Evolutionary conservation across 2,113 vertebrate species (phyloP).

Genomic region (Hippocampus comes): DNA sequence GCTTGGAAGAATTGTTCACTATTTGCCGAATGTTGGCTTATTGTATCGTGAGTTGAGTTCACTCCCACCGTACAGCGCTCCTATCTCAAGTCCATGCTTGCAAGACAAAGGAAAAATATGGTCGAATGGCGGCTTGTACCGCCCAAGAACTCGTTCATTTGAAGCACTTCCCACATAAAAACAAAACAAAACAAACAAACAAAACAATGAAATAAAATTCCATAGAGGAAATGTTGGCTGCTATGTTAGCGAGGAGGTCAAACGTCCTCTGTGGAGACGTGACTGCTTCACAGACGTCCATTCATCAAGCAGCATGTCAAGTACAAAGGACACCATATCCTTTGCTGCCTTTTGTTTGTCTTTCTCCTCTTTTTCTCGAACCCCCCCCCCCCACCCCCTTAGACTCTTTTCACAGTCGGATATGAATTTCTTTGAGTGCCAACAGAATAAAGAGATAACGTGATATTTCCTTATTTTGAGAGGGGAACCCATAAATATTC

Average conservation of each 20-base stretch:
- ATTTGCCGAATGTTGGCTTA: no score
- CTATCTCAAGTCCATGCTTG: no score
- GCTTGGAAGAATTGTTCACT: no score
- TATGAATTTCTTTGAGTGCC: constrained; percentile 46
- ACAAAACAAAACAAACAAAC: constrained; percentile 7
- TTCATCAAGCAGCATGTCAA: constrained; percentile 71
- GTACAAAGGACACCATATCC: constrained; percentile 68
- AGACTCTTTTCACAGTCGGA: constrained; percentile 46
- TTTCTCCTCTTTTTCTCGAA: constrained; percentile 45
- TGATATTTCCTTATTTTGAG: constrained; percentile 35
- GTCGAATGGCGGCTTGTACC: no score
- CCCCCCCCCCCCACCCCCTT: constrained; percentile 1
- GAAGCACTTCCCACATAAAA: no score
- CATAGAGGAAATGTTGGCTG: constrained; percentile 58
- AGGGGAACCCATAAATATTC: constrained; percentile 14
- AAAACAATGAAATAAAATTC: constrained; percentile 61
- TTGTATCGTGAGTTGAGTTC: no score
- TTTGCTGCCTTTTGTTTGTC: constrained; percentile 54
- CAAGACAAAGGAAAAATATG: no score
- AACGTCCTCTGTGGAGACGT: constrained; percentile 50
- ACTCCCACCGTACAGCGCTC: no score
- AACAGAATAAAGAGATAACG: constrained; percentile 32
- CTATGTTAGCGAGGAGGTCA: constrained; percentile 69
- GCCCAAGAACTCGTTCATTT: no score
- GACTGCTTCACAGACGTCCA: constrained; percentile 60